Evolutionary conservation across 2,113 vertebrate genomes (phyloP), one percentile per base, ranked within the genome.

Genomic region (Illadopsis cleaveri): DNA sequence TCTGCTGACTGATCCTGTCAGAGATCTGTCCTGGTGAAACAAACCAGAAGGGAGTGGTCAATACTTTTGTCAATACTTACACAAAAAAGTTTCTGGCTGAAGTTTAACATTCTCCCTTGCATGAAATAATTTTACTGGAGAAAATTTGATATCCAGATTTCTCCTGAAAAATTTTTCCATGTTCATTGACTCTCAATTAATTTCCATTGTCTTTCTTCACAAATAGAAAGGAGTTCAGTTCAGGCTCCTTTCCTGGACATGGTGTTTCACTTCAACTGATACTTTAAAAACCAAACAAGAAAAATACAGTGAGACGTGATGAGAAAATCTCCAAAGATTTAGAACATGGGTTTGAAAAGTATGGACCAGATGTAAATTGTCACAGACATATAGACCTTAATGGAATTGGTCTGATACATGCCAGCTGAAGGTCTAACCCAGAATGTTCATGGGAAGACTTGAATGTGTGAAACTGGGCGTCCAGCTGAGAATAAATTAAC

Each of bases 301-400:
- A 96, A 97, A 96, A 95, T 73, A 15, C 27, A 62, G 64, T 94
- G 93, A 95, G 47, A 50, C 54, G 58, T 62, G 81, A 96, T 72
- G 90, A 97, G 84, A 89, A 94, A 94, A 96, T 91, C 81, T 90
- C 91, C 60, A 11, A 76, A 93, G 82, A 80, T 51, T 88, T 72
- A 88, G 75, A 85, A 87, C 11, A 28, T 51, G 18, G 61, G 17
- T 87, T 95, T 48, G 53, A 94, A 93, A 86, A 81, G 2, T 20
- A 79, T 37, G 40, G 20, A 60, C 89, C 86, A 97, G 89, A 75
- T 89, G 95, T 87, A 72, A 93, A 65, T 69, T 93, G 61, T 94
- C 95, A 94, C 61, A 87, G 64, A 83, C 31, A 40, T 92, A 61
- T 38, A 84, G 86, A 91, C 48, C n/a, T 86, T 91, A 96, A 94